phyloP scores from a whole-genome alignment of 2,113 vertebrate species.

The Oryzias celebensis region DNA sequence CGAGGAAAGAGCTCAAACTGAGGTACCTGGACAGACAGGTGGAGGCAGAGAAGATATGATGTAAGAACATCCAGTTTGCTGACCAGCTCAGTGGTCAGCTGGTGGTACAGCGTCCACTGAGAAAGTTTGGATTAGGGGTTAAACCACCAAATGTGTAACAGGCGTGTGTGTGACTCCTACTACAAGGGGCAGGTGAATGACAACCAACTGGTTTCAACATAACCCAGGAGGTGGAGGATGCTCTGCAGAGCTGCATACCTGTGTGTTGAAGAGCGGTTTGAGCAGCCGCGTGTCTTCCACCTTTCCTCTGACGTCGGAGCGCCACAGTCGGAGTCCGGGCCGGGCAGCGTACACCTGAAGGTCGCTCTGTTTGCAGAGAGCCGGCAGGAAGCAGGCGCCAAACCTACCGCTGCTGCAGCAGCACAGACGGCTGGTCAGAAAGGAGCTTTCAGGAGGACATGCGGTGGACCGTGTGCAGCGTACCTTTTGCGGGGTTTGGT shows the following conservation, averaged over 20 bases:
- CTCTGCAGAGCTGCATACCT: conserved; percentile 41
- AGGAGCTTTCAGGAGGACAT: too few relatives aligned
- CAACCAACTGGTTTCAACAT: neutral
- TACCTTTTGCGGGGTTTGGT: conserved; percentile 91
- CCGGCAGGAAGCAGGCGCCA: conserved; percentile 94
- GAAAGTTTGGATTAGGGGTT: too few relatives aligned
- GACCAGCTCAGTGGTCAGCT: neutral
- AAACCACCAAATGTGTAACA: too few relatives aligned
- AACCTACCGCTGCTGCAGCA: conserved; percentile 86
- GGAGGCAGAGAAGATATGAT: neutral
- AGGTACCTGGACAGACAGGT: conserved; percentile 64
- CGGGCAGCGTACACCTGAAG: conserved; percentile 88
- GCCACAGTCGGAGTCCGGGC: conserved; percentile 94
- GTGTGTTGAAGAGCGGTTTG: conserved; percentile 83
- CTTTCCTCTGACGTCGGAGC: conserved; percentile 84
- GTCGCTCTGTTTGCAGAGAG: conserved; percentile 93
- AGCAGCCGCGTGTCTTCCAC: conserved; percentile 91
- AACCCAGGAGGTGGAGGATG: neutral
- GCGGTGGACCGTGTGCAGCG: neutral
- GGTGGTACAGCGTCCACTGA: too few relatives aligned
- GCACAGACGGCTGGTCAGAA: neutral
- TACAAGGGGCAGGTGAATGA: too few relatives aligned
- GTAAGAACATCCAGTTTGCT: neutral
- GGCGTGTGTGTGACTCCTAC: too few relatives aligned
- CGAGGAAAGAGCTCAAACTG: conserved; percentile 90